Percentiles rank a stretch among this genome's conserved stretches.
These are phyloP conservation scores for Xylota sylvarum DNA, from an alignment of 2,888 invertebrate genomes.

Conservation along the genomic window DNA sequence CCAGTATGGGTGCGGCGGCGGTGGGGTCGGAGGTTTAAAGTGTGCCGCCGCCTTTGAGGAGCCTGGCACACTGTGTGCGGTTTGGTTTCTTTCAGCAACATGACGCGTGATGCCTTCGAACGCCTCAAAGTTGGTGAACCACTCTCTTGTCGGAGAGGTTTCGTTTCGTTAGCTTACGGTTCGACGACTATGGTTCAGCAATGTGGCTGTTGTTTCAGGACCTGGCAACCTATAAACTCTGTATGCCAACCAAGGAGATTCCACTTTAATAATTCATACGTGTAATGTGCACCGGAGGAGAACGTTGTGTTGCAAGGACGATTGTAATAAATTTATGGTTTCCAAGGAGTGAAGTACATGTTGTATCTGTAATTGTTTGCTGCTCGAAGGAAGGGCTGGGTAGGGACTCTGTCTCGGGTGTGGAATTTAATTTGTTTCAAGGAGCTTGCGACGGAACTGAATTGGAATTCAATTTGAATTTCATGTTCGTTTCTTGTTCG, in stretches of 20 bases:
- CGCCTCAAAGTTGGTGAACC: slow-evolving; percentile 53
- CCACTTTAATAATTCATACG: slow-evolving; percentile 75
- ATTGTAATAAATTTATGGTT: slow-evolving; percentile 71
- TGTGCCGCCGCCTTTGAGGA: slow-evolving; percentile 37
- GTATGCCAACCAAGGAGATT: slow-evolving; percentile 39
- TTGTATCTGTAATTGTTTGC: slow-evolving; percentile 72
- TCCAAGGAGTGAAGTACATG: slow-evolving; percentile 64
- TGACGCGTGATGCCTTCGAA: slow-evolving; percentile 37
- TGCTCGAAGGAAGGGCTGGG: slow-evolving; percentile 3
- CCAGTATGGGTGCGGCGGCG: neutral
- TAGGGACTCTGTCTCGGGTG: slow-evolving; percentile 27
- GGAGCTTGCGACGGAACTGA: slow-evolving; percentile 60
- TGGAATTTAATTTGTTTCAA: slow-evolving; percentile 74
- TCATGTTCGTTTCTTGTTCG: slow-evolving; percentile 67
- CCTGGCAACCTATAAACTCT: slow-evolving; percentile 59
- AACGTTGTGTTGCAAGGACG: slow-evolving; percentile 62
- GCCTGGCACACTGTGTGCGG: slow-evolving; percentile 50
- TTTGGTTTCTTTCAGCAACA: slow-evolving; percentile 53
- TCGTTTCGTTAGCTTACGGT: slow-evolving; percentile 36
- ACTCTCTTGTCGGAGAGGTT: slow-evolving; percentile 40
- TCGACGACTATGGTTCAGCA: slow-evolving; percentile 28
- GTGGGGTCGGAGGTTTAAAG: too few relatives aligned
- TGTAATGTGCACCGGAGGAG: slow-evolving; percentile 67
- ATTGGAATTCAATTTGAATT: slow-evolving; percentile 74
- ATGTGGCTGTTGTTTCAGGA: slow-evolving; percentile 41